Conservation (phyloP, 1,140 invertebrate genomes). For the Spodoptera litura region DNA sequence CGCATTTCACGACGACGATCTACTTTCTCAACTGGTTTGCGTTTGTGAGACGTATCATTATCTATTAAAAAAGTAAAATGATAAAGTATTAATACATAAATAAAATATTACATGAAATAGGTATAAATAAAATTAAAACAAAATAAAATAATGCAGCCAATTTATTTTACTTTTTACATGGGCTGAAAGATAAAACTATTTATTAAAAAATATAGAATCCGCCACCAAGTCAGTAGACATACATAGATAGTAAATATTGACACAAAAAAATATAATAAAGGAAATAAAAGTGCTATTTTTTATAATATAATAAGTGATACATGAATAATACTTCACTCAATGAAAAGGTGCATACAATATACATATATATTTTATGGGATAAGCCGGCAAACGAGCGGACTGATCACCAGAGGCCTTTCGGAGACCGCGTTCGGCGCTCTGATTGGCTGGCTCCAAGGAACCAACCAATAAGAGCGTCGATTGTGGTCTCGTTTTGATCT, state of each 20-base stretch:
- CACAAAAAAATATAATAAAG: neutral
- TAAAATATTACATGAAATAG: neutral
- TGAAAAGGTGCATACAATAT: too few species aligned
- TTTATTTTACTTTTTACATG: neutral
- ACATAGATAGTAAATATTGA: neutral
- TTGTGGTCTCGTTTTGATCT: too few species aligned
- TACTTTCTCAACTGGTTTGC: slow-evolving; percentile 36
- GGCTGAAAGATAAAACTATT: neutral
- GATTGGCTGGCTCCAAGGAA: too few species aligned
- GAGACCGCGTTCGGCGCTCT: too few species aligned
- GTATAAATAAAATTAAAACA: slow-evolving; percentile 15
- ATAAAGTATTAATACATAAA: slow-evolving; percentile 3
- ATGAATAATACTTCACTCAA: too few species aligned
- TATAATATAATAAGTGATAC: too few species aligned
- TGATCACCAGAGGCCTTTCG: too few species aligned
- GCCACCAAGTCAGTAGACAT: neutral
- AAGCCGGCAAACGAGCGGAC: too few species aligned
- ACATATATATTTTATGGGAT: too few species aligned
- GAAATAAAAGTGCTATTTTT: too few species aligned
- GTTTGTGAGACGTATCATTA: slow-evolving; percentile 45
- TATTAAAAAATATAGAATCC: neutral
- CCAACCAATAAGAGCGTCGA: too few species aligned
- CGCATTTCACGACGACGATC: slow-evolving; percentile 22
- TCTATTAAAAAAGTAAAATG: slow-evolving; percentile 37
- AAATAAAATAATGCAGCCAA: neutral